phyloP scores from a whole-genome alignment of 2,888 invertebrate genomes.

The Drosophila siamana region DNA sequence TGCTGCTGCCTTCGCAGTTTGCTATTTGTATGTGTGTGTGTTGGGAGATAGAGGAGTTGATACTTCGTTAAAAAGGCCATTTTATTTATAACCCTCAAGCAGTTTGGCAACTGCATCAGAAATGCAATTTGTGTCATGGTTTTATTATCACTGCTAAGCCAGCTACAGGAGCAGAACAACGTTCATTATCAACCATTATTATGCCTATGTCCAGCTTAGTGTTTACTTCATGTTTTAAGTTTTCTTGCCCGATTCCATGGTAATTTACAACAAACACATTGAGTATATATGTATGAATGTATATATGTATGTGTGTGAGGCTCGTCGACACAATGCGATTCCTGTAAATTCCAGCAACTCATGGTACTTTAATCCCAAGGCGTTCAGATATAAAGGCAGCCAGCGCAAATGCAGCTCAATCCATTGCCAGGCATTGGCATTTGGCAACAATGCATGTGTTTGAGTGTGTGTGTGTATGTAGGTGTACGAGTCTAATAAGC shows the following conservation, averaged over 20 bases:
- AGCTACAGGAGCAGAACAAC: too few relatives aligned
- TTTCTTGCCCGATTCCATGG: slow-evolving; percentile 18
- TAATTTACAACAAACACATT: slow-evolving; percentile 32
- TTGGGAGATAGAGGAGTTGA: slow-evolving; percentile 19
- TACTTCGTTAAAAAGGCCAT: slow-evolving; percentile 50
- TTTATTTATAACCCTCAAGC: slow-evolving; percentile 65
- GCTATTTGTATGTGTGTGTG: slow-evolving; percentile 12
- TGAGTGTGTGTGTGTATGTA: slow-evolving; percentile 11
- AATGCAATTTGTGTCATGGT: neutral
- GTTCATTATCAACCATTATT: neutral
- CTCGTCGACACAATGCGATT: slow-evolving; percentile 16
- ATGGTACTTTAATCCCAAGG: slow-evolving; percentile 37
- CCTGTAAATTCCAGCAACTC: slow-evolving; percentile 35
- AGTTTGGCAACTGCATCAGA: slow-evolving; percentile 16
- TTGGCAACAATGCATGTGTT: slow-evolving; percentile 53
- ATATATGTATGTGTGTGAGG: neutral
- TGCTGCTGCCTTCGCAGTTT: slow-evolving; percentile 22
- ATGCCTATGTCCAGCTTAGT: neutral
- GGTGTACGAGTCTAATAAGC: slow-evolving; percentile 63
- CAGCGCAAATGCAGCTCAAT: slow-evolving; percentile 25
- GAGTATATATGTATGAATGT: neutral
- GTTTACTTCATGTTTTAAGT: slow-evolving; percentile 22
- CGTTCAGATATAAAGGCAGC: slow-evolving; percentile 30
- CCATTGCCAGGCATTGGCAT: slow-evolving; percentile 9
- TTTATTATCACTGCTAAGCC: neutral